Base-by-base conservation (phyloP, 1,140 invertebrate species). In the Zophobas morio region DNA sequence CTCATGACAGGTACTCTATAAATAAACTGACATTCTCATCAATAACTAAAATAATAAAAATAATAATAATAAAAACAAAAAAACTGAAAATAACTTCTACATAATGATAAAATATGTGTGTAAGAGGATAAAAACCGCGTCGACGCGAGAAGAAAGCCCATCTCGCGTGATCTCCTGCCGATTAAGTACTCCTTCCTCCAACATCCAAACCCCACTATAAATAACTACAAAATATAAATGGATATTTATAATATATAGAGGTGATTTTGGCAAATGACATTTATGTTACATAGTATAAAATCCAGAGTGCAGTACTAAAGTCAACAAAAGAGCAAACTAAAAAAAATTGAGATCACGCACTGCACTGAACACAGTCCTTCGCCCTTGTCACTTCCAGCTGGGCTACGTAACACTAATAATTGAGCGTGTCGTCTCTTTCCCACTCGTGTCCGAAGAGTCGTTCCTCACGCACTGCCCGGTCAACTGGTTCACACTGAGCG, bases 401-500 rank as follows among this genome's bases (percentile, higher is more conserved):
- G 82, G 89, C 89, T 90, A 90, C 89, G 89, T 90, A 84, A 90
- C 89, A 86, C 89, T 90, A 81, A 90, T 90, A 79, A 89, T 89
- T 76, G 89, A 88, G 79, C 89, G 87, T 63, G 89, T 87, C 66
- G 88, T 87, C 79, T 89, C 88, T 78, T 85, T 85, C 57, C 79
- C 78, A 70, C 79, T 82, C 36, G 79, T 78, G 74, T 85, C 84
- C 81, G 88, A 86, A 70, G 88, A 85, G 70, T 87, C 85, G 83
- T 87, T 91, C 82, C 91, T 90, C 80, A 91, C 89, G 87, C 90
- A 91, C 88, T 92, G 91, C 80, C 92, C 94, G 47, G 94, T 96
- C 76, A 96, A 87, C 87, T 95, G 94, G 82, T 96, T 96, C 40
- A 97, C 95, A 86, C 94, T 96, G 35, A 96, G 88, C 34, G 95